Base-by-base conservation (phyloP, 1,140 invertebrate species). In the Aphelenchoides avenae region DNA sequence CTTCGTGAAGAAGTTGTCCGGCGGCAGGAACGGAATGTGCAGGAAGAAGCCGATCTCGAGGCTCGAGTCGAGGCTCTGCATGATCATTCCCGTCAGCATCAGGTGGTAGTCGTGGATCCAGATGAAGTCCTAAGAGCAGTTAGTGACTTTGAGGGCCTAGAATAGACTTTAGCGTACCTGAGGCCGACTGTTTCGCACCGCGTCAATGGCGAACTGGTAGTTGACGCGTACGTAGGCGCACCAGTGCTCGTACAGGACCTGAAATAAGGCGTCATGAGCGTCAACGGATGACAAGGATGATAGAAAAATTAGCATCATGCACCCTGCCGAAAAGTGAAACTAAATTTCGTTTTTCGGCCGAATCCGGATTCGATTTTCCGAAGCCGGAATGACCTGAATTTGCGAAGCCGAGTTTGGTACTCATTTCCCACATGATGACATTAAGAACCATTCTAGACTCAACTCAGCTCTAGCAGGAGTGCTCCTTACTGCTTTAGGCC, bases 101-200 rank as follows among this genome's bases (percentile, higher is more conserved):
- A 75, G 55, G 61, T 64, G 71, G 42, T 75, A 75, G 47, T 75
- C 73, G 44, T 75, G 73, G 47, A 75, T 75, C 73, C 73, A 75
- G 34, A 75, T 77, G 47, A 75, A 75, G 44, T 75, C 73, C 30
- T 68, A 27, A 66, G 47, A 65, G 7, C 50, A 43, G 20, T 3
- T 4, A 29, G 1, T 57, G 9, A 55, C 30, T 57, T 54, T 64
- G 40, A 4, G 13, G 26, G n/a, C 18, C 18, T 7, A 5, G 5
- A 4, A 52, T 52, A 50, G 50, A 43, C 13, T 50, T 50, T 50
- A n/a, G 48, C 37, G 51, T 27, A 67, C 63, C 40, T 75, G 73
- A 11, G 73, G 74, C 5, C 73, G 53, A 52, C 64, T 69, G 44
- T 75, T 75, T 24, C 73, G 51, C 2, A 77, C 75, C 20, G 73